These are phyloP conservation scores for Lucinisca nassula DNA, from an alignment of 2,888 invertebrate species.

Conservation along the genomic window DNA sequence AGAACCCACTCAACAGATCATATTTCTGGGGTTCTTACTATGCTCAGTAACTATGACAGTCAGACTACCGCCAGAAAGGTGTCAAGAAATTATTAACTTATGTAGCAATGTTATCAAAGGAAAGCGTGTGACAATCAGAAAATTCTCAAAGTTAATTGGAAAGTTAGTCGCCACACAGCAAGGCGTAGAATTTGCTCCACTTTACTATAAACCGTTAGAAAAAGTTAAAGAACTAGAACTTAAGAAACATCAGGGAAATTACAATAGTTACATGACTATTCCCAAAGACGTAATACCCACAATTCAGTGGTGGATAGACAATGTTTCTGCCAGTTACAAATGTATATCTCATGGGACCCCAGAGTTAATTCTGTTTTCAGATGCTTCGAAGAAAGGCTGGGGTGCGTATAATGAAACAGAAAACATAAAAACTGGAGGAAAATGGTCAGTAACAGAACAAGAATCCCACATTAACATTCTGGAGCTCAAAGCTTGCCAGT, in stretches of 20 bases:
- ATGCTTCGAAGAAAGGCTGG: conserved; percentile 54
- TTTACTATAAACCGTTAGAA: conserved; percentile 56
- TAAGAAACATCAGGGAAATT: conserved; percentile 52
- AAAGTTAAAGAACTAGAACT: conserved; percentile 36
- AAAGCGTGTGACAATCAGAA: conserved; percentile 30
- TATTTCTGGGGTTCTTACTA: too few relatives aligned
- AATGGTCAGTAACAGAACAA: conserved; percentile 34
- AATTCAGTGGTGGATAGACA: conserved; percentile 57
- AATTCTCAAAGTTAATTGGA: conserved; percentile 52
- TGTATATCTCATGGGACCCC: conserved; percentile 32
- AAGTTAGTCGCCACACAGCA: conserved; percentile 54
- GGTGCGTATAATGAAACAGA: conserved; percentile 29
- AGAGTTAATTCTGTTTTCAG: conserved; percentile 29
- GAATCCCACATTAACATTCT: conserved; percentile 52
- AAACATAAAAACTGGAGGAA: conserved; percentile 40
- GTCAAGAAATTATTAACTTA: conserved; percentile 10
- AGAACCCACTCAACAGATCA: conserved; percentile 45
- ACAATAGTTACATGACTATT: conserved; percentile 38
- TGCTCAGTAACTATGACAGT: conserved; percentile 43
- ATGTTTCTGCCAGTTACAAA: conserved; percentile 22
- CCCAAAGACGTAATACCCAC: neutral
- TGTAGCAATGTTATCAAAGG: conserved; percentile 9
- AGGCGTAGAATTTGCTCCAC: conserved; percentile 52
- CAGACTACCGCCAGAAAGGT: conserved; percentile 15
- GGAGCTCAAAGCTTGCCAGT: conserved; percentile 55